Evolutionary conservation across 2,888 invertebrate species (phyloP), one percentile per base, ranked within the genome.

Genomic region (Sphaeridia pumilis): DNA sequence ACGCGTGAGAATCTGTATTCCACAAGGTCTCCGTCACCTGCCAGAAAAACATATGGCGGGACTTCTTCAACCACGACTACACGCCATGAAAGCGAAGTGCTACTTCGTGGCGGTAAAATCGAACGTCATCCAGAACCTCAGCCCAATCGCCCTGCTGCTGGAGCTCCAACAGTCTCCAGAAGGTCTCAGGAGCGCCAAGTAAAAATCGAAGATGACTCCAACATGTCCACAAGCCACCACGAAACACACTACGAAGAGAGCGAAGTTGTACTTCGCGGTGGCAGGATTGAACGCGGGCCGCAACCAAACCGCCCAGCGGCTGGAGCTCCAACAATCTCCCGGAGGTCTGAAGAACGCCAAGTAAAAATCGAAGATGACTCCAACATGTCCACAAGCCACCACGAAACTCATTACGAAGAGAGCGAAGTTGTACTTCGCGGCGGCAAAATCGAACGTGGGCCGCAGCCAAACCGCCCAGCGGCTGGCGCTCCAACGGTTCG

Each of bases 371-470:
- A n/a, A n/a, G n/a, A n/a, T n/a, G n/a, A n/a, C n/a, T n/a, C n/a
- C n/a, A n/a, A n/a, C n/a, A n/a, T n/a, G 36, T 36, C 4, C 17
- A 41, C 41, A n/a, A 41, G 21, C 4, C 14, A 42, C 3, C 26
- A 42, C 20, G 49, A 41, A 17, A n/a, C n/a, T n/a, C n/a, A n/a
- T n/a, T n/a, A n/a, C n/a, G n/a, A n/a, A n/a, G n/a, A n/a, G n/a
- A 51, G 51, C 38, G 35, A 44, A 25, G 27, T 45, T 3, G 45
- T 51, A 3, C 43, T 51, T 14, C 51, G 51, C 7, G 46, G 46
- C 4, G 51, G 51, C 4, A 51, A 45, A 27, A 4, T 51, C 4
- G 51, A 51, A 20, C n/a, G 44, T 1, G 38, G 44, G 20, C 51
- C 45, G 3, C 27, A 46, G 10, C 45, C 44, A 4, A 45, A 35